Conservation (phyloP, 2,888 invertebrate species). For the Leptinotarsa rubiginosa region DNA sequence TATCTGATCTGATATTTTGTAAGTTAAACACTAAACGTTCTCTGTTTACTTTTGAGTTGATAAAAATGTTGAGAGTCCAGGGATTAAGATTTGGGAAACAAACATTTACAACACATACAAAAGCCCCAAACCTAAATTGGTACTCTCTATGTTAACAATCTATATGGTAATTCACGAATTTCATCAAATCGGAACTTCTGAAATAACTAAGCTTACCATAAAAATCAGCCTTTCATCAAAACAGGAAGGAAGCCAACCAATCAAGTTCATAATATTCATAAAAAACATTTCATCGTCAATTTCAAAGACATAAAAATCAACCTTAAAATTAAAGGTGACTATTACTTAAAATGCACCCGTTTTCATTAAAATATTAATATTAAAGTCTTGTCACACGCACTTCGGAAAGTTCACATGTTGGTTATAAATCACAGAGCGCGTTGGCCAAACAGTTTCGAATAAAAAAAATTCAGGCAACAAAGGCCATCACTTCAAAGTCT, state of each 20-base stretch:
- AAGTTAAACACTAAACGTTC: too few relatives aligned
- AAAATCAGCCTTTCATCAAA: slow-evolving; percentile 61
- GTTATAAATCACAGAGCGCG: slow-evolving; percentile 61
- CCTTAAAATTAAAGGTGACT: slow-evolving; percentile 59
- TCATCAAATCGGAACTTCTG: slow-evolving; percentile 16
- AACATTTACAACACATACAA: too few relatives aligned
- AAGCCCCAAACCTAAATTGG: not conserved
- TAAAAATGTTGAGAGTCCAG: not conserved
- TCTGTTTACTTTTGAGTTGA: not conserved
- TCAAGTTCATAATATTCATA: slow-evolving; percentile 45
- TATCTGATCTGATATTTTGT: too few relatives aligned
- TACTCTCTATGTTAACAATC: not conserved
- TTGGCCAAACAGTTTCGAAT: slow-evolving; percentile 49
- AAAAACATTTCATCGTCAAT: slow-evolving; percentile 35
- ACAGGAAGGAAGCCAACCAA: slow-evolving; percentile 60
- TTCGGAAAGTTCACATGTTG: slow-evolving; percentile 55
- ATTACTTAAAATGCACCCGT: slow-evolving; percentile 62
- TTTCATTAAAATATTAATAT: slow-evolving; percentile 51
- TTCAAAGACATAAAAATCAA: slow-evolving; percentile 45
- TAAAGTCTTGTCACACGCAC: slow-evolving; percentile 53
- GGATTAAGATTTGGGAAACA: too few relatives aligned
- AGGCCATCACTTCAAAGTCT: slow-evolving; percentile 14
- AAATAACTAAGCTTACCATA: slow-evolving; percentile 28
- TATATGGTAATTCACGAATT: slow-evolving; percentile 1
- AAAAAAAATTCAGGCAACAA: slow-evolving; percentile 19